phyloP scores from a whole-genome alignment of 2,797 vertebrate species.

The Microhierax caerulescens region DNA sequence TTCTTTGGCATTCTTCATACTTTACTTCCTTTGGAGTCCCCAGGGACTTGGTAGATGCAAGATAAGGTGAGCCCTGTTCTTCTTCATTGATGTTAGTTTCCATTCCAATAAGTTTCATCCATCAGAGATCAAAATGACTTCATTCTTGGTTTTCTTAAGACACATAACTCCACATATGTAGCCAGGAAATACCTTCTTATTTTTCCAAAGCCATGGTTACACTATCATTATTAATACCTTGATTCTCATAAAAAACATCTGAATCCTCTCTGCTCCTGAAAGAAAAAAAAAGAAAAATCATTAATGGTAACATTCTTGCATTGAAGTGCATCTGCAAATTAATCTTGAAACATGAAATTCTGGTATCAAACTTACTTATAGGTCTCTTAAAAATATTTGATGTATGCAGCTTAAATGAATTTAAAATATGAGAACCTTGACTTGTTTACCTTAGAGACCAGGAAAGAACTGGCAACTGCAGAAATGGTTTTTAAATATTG shows the following conservation, averaged over 20 bases:
- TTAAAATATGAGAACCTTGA: neutral
- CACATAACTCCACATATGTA: neutral
- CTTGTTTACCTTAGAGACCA: neutral
- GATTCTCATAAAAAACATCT: neutral
- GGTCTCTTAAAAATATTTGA: neutral
- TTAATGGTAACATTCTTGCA: neutral
- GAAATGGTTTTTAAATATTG: neutral
- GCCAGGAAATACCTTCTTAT: neutral
- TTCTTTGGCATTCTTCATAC: slow-evolving; percentile 16
- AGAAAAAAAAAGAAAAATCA: neutral
- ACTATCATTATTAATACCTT: neutral
- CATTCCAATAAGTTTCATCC: slow-evolving; percentile 71
- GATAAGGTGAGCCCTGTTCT: slow-evolving; percentile 49
- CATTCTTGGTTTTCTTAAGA: neutral
- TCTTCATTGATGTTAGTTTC: slow-evolving; percentile 71
- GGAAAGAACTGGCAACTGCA: neutral
- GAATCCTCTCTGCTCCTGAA: slow-evolving; percentile 19
- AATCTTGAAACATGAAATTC: neutral
- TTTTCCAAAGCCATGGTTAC: slow-evolving; percentile 1
- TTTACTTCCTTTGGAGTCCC: slow-evolving; percentile 21
- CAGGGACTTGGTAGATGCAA: slow-evolving; percentile 38
- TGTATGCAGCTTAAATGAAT: neutral
- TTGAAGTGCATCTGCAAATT: neutral
- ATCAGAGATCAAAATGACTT: slow-evolving; percentile 44
- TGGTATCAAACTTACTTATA: neutral